A percentile compares a stretch with the other conserved stretches of the same genome.
phyloP scores from a whole-genome alignment of 1,140 invertebrate genomes.

The Conus betulinus region DNA sequence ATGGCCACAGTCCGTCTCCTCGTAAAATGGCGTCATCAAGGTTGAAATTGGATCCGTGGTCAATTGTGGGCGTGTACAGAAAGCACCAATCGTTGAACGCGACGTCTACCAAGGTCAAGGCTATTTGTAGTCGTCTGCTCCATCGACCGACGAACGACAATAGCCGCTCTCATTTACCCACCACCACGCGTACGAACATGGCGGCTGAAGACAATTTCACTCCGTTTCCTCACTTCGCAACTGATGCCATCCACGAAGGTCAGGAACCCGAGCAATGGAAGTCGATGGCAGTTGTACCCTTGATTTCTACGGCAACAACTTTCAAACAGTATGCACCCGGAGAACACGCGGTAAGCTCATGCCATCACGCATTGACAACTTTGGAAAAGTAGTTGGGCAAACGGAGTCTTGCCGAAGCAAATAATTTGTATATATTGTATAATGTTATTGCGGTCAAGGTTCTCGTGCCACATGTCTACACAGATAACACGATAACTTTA shows the following conservation, averaged over 20 bases:
- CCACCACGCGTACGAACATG: slow-evolving; percentile 23
- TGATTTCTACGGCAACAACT: slow-evolving; percentile 93
- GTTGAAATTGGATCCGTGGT: too few species aligned
- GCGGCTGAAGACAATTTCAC: slow-evolving; percentile 51
- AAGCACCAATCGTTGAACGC: neutral
- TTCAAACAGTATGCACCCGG: slow-evolving; percentile 93
- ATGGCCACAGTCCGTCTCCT: too few species aligned
- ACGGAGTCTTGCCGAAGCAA: too few species aligned
- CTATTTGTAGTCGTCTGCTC: neutral
- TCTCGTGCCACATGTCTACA: too few species aligned
- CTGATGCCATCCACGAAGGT: slow-evolving; percentile 92
- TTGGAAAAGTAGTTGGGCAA: too few species aligned
- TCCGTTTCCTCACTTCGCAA: slow-evolving; percentile 82
- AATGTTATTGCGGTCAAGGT: too few species aligned
- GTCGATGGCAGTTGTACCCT: slow-evolving; percentile 88
- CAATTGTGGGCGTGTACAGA: neutral
- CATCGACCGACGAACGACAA: too few species aligned
- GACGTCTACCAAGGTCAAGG: neutral
- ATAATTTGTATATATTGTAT: too few species aligned
- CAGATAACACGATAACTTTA: too few species aligned
- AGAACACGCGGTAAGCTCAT: slow-evolving; percentile 82
- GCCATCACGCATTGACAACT: too few species aligned
- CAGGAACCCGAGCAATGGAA: slow-evolving; percentile 93
- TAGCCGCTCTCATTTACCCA: neutral
- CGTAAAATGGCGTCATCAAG: too few species aligned